A percentile compares a stretch with the other conserved stretches of the same genome.
Evolutionary conservation across 2,888 invertebrate genomes (phyloP).

Genomic region (Sarcophaga variegata): DNA sequence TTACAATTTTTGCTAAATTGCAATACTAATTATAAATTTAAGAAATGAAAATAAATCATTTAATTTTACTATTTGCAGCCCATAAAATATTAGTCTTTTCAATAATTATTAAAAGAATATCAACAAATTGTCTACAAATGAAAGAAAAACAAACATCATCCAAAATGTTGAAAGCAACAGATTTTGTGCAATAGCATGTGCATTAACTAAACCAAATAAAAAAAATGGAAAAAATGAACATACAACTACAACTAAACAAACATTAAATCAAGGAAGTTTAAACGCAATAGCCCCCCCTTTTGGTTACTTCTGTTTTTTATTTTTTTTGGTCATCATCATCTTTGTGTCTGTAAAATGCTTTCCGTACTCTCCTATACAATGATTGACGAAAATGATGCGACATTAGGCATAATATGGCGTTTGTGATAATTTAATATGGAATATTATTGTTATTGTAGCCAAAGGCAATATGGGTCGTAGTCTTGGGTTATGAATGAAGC

Average conservation of each 20-base stretch:
- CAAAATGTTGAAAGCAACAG: constrained; percentile 40
- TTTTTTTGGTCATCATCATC: background rate
- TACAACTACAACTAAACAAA: constrained; percentile 13
- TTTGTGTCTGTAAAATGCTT: too few species aligned
- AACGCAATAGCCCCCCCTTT: constrained; percentile 16
- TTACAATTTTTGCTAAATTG: too few species aligned
- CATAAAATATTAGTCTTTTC: constrained; percentile 29
- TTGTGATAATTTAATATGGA: too few species aligned
- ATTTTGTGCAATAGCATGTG: constrained; percentile 52
- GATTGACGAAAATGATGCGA: too few species aligned
- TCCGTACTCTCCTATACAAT: too few species aligned
- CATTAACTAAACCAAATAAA: constrained; percentile 38
- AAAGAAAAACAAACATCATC: background rate
- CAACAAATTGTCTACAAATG: background rate
- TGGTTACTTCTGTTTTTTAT: background rate
- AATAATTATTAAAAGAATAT: constrained; percentile 39
- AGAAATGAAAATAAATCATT: too few species aligned
- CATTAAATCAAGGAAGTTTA: constrained; percentile 47
- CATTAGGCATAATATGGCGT: too few species aligned
- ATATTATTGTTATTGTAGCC: too few species aligned
- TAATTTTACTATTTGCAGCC: too few species aligned
- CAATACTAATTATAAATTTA: too few species aligned
- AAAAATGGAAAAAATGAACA: constrained; percentile 21
- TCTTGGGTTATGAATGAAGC: too few species aligned
- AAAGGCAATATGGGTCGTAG: too few species aligned